Evolutionary conservation across 2,797 vertebrate genomes (phyloP).

Genomic region (Urocyon cinereoargenteus): DNA sequence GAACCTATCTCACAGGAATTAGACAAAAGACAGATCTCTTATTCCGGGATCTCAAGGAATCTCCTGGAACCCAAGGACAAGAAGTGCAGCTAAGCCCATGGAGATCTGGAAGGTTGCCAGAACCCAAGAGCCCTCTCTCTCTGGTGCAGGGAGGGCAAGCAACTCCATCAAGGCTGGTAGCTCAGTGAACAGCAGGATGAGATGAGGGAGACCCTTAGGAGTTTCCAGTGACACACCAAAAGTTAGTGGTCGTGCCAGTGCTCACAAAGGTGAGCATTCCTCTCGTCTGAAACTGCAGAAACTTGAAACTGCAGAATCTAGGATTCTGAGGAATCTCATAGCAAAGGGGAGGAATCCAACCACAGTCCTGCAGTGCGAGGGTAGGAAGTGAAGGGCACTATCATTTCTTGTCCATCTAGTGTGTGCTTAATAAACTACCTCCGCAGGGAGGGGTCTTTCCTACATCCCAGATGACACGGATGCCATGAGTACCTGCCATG

Average conservation of each 20-base stretch:
- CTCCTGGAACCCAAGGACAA: not conserved
- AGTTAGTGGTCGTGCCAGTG: not conserved
- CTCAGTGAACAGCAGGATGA: not conserved
- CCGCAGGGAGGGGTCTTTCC: not conserved
- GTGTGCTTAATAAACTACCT: not conserved
- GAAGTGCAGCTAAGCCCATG: not conserved
- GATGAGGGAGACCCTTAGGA: not conserved
- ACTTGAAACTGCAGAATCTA: not conserved
- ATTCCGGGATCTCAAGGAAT: not conserved
- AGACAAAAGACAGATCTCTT: not conserved
- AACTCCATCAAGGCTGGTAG: not conserved
- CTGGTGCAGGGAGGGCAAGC: not conserved
- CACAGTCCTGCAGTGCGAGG: accelerated
- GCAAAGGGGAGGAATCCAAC: not conserved
- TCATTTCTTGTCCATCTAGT: not conserved
- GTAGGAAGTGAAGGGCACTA: not conserved
- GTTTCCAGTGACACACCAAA: not conserved
- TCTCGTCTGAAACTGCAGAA: not conserved
- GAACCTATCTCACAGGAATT: not conserved
- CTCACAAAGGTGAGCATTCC: not conserved
- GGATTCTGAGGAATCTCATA: not conserved
- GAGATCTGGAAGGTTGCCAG: not conserved
- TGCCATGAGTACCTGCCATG: accelerated
- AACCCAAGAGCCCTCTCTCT: too few relatives aligned
- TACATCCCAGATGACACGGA: too few relatives aligned